Conservation (phyloP, 2,113 vertebrate genomes). For the Pristiophorus japonicus region DNA sequence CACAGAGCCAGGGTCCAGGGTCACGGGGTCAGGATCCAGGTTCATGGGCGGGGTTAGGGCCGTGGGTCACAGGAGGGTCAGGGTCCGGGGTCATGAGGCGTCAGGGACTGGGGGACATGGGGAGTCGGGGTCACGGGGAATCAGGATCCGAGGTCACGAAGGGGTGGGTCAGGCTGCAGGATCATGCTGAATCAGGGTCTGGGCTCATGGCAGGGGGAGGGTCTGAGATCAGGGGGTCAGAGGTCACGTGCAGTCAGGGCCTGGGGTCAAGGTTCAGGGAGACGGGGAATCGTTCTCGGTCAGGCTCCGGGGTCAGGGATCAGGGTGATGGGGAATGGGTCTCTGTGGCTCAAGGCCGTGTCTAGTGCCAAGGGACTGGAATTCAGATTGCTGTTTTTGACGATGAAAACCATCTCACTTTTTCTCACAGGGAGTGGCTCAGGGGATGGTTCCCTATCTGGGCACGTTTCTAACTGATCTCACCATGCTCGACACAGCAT, state of each 20-base stretch:
- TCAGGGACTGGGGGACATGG: not conserved
- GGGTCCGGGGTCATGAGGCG: not conserved
- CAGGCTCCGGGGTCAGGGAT: too few relatives aligned
- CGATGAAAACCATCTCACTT: too few relatives aligned
- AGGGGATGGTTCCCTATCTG: slow-evolving; percentile 72
- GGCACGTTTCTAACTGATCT: slow-evolving; percentile 80
- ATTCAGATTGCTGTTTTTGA: too few relatives aligned
- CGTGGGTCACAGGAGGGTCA: not conserved
- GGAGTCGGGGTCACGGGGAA: not conserved
- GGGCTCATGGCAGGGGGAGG: too few relatives aligned
- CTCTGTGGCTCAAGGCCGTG: slow-evolving; percentile 31
- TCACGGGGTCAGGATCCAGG: not conserved
- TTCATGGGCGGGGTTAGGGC: not conserved
- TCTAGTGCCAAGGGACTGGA: too few relatives aligned
- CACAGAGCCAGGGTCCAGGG: too few relatives aligned
- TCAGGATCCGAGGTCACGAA: not conserved
- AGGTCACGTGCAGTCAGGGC: not conserved
- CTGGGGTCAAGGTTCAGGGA: not conserved
- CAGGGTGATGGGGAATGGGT: too few relatives aligned
- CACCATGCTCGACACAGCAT: slow-evolving; percentile 80
- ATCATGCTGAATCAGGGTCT: not conserved
- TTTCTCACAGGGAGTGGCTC: slow-evolving; percentile 48
- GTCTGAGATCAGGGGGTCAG: too few relatives aligned
- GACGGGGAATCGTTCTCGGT: too few relatives aligned
- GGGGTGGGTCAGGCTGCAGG: not conserved